Percentiles rank a stretch among this genome's conserved stretches.
Evolutionary conservation across 2,888 invertebrate species (phyloP).

Genomic region (Hermaeophaga mercurialis): DNA sequence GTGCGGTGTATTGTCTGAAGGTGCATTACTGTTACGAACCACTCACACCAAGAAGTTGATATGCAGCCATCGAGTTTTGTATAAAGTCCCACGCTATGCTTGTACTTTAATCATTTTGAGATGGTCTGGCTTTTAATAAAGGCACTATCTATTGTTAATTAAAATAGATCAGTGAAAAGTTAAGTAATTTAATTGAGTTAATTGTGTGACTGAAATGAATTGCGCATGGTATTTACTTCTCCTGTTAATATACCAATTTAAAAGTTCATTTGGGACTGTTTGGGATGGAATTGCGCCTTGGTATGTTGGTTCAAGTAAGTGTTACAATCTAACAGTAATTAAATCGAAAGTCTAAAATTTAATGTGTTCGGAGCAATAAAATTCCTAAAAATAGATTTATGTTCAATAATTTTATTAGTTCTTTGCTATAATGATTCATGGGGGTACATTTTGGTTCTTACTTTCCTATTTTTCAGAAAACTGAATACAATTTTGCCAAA

Average conservation of each 20-base stretch:
- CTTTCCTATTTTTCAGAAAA: too few relatives aligned
- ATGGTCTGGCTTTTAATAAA: conserved; percentile 14
- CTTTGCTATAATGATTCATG: too few relatives aligned
- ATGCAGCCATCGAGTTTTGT: conserved; percentile 21
- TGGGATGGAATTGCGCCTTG: conserved; percentile 62
- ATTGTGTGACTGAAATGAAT: too few relatives aligned
- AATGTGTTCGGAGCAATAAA: too few relatives aligned
- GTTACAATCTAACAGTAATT: too few relatives aligned
- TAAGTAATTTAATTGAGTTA: too few relatives aligned
- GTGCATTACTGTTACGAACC: conserved; percentile 24
- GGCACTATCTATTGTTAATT: conserved; percentile 1
- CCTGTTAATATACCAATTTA: conserved; percentile 4
- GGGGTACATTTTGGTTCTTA: too few relatives aligned
- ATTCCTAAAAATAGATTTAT: too few relatives aligned
- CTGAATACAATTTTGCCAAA: too few relatives aligned
- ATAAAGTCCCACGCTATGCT: conserved; percentile 21
- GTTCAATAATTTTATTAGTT: too few relatives aligned
- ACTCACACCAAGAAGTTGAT: conserved; percentile 22
- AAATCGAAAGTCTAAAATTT: too few relatives aligned
- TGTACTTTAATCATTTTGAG: conserved; percentile 20
- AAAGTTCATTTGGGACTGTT: conserved; percentile 10
- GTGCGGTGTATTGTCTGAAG: conserved; percentile 15
- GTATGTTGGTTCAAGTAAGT: conserved; percentile 62
- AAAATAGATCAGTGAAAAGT: neutral
- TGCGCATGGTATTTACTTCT: conserved; percentile 1